Conservation (phyloP, 1,140 invertebrate genomes). For the Drosophila arizonae region DNA sequence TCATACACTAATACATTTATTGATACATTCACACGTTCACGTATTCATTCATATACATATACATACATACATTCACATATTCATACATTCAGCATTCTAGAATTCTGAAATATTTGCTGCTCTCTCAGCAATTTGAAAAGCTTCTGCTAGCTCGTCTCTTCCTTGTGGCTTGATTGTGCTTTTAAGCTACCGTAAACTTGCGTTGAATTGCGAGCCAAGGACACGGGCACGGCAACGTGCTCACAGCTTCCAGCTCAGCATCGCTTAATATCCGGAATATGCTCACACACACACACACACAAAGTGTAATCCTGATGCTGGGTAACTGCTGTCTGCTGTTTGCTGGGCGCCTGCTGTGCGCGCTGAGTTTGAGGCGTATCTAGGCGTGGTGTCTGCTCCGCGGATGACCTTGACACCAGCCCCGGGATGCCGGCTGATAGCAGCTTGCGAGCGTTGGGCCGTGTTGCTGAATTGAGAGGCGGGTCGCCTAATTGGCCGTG, state of each 20-base stretch:
- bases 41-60: no score
- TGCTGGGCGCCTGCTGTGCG: constrained; percentile 56
- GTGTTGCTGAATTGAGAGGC: constrained; percentile 30
- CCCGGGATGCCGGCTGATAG: constrained; percentile 21
- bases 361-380: constrained; percentile 77
- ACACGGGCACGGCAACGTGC: constrained; percentile 10
- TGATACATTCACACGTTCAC: no score
- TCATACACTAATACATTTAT: no score
- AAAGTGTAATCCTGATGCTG: background rate
- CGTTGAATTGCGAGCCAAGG: constrained; percentile 31
- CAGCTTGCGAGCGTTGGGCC: background rate
- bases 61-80: no score
- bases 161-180: background rate
- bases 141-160: no score
- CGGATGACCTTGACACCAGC: constrained; percentile 25
- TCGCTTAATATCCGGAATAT: constrained; percentile 8
- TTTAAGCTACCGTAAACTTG: constrained; percentile 41
- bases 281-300: no score
- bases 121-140: no score
- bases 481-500: constrained; percentile 47
- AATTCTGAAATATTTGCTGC: no score
- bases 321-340: background rate
- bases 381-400: constrained; percentile 67
- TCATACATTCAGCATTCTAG: no score
- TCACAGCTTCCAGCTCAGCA: constrained; percentile 32